These are phyloP conservation scores for Margaritifera margaritifera DNA, from an alignment of 2,888 invertebrate genomes.

Conservation along the genomic window DNA sequence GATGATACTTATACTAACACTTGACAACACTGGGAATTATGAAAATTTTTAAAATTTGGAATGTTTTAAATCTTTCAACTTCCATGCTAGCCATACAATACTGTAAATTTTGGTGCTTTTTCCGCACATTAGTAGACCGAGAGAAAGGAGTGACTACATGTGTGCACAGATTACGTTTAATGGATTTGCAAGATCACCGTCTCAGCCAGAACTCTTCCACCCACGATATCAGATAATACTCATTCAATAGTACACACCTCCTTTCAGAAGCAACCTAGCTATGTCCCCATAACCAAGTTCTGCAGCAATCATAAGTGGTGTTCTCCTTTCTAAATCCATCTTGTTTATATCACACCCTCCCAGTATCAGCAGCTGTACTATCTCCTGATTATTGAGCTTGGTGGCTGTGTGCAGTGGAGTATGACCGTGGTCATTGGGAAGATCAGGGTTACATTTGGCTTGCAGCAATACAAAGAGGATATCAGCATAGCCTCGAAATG, in stretches of 20 bases:
- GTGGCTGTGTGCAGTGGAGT: slow-evolving; percentile 60
- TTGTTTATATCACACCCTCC: slow-evolving; percentile 54
- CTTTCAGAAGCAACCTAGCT: slow-evolving; percentile 51
- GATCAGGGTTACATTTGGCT: slow-evolving; percentile 50
- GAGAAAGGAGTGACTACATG: too few species aligned
- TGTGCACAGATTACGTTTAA: too few species aligned
- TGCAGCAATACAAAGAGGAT: slow-evolving; percentile 47
- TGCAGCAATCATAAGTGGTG: slow-evolving; percentile 60
- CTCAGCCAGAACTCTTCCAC: not conserved
- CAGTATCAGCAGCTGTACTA: slow-evolving; percentile 52
- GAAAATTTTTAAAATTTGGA: too few species aligned
- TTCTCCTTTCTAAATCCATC: slow-evolving; percentile 51
- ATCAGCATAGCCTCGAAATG: slow-evolving; percentile 47
- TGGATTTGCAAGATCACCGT: too few species aligned
- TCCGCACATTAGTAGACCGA: too few species aligned
- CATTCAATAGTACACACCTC: slow-evolving; percentile 34
- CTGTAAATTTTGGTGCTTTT: too few species aligned
- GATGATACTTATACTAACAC: too few species aligned
- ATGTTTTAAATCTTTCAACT: too few species aligned
- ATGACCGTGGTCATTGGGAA: slow-evolving; percentile 49
- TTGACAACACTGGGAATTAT: too few species aligned
- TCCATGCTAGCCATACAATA: too few species aligned
- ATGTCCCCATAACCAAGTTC: slow-evolving; percentile 52
- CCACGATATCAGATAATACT: not conserved
- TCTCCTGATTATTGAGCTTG: slow-evolving; percentile 37